Percentiles rank a stretch among this genome's conserved stretches.
Evolutionary conservation across 2,113 vertebrate genomes (phyloP).

Genomic region (Aramus guarauna): DNA sequence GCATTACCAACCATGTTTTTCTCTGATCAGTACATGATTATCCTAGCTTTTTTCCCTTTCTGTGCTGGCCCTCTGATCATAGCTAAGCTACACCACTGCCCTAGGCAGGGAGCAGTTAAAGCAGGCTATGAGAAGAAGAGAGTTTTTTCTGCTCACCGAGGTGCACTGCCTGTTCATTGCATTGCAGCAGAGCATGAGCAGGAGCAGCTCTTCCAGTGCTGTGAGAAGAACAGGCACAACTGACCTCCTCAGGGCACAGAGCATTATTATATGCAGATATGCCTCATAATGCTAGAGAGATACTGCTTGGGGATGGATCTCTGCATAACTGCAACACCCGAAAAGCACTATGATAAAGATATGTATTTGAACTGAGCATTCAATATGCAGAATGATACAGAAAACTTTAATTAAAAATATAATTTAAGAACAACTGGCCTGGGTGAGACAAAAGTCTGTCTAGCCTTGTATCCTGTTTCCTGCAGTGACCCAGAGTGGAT

Average conservation of each 20-base stretch:
- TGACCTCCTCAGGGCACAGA: background rate
- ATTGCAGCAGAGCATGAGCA: rapidly evolving
- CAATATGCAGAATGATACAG: background rate
- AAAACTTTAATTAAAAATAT: background rate
- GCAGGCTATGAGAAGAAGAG: background rate
- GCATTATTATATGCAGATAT: background rate
- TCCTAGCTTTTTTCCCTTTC: background rate
- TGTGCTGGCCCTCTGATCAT: background rate
- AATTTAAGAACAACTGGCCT: background rate
- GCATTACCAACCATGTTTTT: background rate
- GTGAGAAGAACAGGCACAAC: background rate
- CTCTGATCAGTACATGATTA: background rate
- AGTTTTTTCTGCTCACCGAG: background rate
- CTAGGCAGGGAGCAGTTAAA: background rate
- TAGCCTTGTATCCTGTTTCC: rapidly evolving
- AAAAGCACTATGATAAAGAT: background rate
- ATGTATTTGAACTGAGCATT: background rate
- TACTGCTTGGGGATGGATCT: background rate
- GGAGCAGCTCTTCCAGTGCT: background rate
- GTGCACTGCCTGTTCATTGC: background rate
- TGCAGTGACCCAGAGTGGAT: background rate
- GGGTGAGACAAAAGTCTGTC: background rate
- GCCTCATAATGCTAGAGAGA: background rate
- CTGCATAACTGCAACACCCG: background rate
- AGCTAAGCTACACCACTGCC: background rate